Evolutionary conservation across 2,113 vertebrate species (phyloP).

Genomic region (Limanda limanda): DNA sequence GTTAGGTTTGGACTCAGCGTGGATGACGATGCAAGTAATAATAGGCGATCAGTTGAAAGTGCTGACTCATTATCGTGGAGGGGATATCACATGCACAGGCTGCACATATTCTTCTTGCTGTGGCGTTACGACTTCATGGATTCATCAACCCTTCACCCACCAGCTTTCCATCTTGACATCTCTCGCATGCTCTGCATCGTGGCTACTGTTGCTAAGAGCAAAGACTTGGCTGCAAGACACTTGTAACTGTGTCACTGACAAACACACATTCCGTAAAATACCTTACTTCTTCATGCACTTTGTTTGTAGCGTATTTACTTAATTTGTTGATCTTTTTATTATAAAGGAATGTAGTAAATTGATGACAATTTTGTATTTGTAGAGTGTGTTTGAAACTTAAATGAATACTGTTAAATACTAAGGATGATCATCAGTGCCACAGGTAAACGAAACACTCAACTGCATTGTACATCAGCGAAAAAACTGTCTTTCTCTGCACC

Average conservation of each 20-base stretch:
- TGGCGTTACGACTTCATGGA: constrained; percentile 3
- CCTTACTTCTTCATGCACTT: too few relatives aligned
- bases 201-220: constrained; percentile 45
- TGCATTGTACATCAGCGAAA: not conserved
- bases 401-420: too few relatives aligned
- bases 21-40: too few relatives aligned
- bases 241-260: not conserved
- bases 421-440: not conserved
- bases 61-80: too few relatives aligned
- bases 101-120: not conserved
- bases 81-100: too few relatives aligned
- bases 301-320: too few relatives aligned
- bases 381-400: too few relatives aligned
- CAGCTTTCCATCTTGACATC: constrained; percentile 27
- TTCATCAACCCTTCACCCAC: constrained; percentile 39
- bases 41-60: too few relatives aligned
- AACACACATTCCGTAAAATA: too few relatives aligned
- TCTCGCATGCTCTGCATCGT: constrained; percentile 5
- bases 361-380: not conserved
- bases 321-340: not conserved
- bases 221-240: constrained; percentile 25
- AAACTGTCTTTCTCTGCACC: constrained; percentile 2
- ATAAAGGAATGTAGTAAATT: not conserved
- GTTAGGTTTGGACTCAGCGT: too few relatives aligned
- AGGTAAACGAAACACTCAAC: not conserved